A percentile compares a stretch with the other conserved stretches of the same genome.
Evolutionary conservation across 2,113 vertebrate genomes (phyloP).

Genomic region (Castor canadensis): DNA sequence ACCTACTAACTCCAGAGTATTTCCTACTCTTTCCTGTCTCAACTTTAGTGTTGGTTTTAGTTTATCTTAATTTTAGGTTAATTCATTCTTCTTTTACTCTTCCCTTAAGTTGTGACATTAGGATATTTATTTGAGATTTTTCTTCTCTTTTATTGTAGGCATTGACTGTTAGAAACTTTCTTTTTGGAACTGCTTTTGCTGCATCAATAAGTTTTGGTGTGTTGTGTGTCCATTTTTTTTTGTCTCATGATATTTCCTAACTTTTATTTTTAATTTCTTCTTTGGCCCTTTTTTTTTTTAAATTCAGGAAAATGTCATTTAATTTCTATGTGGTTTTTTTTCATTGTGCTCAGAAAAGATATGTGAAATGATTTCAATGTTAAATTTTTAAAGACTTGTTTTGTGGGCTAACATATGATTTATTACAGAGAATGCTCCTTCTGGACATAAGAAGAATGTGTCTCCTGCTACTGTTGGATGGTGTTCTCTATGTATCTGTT

Average conservation of each 20-base stretch:
- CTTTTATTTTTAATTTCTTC: not conserved
- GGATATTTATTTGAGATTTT: not conserved
- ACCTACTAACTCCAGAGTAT: too few species aligned
- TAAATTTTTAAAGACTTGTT: not conserved
- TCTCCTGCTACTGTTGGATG: too few species aligned
- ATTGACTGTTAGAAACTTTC: not conserved
- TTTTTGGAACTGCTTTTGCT: too few species aligned
- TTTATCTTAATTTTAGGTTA: not conserved
- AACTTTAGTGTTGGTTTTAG: too few species aligned
- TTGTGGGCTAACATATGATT: too few species aligned
- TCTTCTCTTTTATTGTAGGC: not conserved
- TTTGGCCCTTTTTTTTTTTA: not conserved
- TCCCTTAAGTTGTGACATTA: not conserved
- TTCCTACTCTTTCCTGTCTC: too few species aligned
- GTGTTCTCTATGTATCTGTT: too few species aligned
- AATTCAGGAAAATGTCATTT: not conserved
- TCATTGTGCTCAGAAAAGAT: not conserved
- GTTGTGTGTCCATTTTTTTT: not conserved
- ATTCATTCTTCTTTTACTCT: not conserved
- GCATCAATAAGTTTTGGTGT: not conserved
- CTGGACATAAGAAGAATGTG: too few species aligned
- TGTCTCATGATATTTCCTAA: not conserved
- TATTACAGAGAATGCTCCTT: too few species aligned
- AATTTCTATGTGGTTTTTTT: not conserved
- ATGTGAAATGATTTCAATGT: not conserved